Evolutionary conservation across 53 echinoderm and acorn worm species (phyloP), one percentile per base, ranked within the genome.

Genomic region (Apostichopus leukothele): DNA sequence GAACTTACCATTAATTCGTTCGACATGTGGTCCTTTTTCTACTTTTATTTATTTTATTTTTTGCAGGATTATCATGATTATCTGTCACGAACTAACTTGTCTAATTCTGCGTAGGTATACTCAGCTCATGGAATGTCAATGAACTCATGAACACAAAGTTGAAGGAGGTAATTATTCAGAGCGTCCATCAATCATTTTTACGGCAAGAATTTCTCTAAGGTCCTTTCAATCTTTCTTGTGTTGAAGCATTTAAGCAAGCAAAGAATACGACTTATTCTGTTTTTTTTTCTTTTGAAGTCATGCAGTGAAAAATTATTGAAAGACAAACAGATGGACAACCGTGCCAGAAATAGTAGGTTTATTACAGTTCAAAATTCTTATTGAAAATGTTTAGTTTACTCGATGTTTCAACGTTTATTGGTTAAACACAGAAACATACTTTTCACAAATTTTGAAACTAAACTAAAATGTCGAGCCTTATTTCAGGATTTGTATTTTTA

Each of bases 151-250:
- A 63, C 63, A 18, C 53, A 51, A 79, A 16, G 63, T 63, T 63
- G 79, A 79, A n/a, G 19, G 50, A 52, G n/a, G 52, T 53, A 51
- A 79, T 79, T 79, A 79, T 52, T 79, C 53, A 53, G 79, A 53
- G 19, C 52, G 53, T 51, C 53, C 7, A 79, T 79, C 79, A 79
- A 79, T 79, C 79, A 79, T 51, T 79, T 53, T 27, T 79, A 63
- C 53, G 79, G 53, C 52, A 79, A 53, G 11, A 53, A 51, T 79
- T 79, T 79, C 79, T 79, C 79, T 18, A 79, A 79, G 79, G 79
- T 79, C 79, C 79, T 53, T 50, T 79, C 79, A 79, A 79, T 79
- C 79, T 79, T 79, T 18, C 18, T 63, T 63, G 11, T 63, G 11
- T 61, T 61, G 9, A 13, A 13, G 63, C 16, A 16, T 63, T 11